A percentile compares a stretch with the other conserved stretches of the same genome.
Conservation (phyloP, 92 coral and sea anemone species). For the Bergia sp. region DNA sequence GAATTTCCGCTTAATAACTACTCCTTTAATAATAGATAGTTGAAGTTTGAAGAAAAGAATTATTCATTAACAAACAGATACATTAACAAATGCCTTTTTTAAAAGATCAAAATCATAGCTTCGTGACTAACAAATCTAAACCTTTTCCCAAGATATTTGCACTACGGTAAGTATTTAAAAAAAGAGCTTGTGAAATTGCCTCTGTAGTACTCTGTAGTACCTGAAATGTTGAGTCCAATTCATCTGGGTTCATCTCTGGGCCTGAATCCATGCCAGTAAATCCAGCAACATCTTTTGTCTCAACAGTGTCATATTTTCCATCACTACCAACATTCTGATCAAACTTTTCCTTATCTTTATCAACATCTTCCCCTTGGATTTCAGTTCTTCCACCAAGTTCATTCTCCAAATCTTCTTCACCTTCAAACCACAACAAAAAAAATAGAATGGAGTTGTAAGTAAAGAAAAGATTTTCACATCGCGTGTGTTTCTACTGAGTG, state of each 20-base stretch:
- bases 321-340: not conserved
- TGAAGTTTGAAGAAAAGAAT: no score
- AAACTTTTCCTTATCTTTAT: not conserved
- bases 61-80: no score
- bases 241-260: not conserved
- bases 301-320: not conserved
- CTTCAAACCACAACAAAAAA: not conserved
- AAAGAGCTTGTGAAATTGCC: not conserved
- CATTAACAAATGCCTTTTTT: no score
- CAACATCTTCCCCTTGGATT: not conserved
- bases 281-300: not conserved
- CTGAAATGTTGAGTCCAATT: slow-evolving; percentile 12
- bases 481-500: no score
- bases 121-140: no score
- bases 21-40: no score
- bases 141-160: no score
- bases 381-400: not conserved
- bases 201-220: not conserved
- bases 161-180: no score
- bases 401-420: not conserved
- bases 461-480: no score
- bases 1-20: no score
- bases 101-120: no score
- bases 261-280: not conserved
- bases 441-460: no score